A percentile compares a stretch with the other conserved stretches of the same genome.
phyloP scores from a whole-genome alignment of 2,797 vertebrate species.

The Paedocypris micromegethes region DNA sequence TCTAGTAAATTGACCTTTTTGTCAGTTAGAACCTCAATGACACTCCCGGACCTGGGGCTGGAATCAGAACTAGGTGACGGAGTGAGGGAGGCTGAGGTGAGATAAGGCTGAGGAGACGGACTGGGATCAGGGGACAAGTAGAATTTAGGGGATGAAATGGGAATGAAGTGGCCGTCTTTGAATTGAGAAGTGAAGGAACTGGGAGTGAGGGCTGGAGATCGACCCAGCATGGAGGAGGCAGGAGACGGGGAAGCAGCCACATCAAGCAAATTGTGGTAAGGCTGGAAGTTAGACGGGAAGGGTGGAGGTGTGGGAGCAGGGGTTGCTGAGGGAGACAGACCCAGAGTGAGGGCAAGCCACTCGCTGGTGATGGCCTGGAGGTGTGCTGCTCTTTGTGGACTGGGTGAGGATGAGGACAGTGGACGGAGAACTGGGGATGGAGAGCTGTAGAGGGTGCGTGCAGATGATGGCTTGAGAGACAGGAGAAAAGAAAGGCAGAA shows the following conservation, averaged over 20 bases:
- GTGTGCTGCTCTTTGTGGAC: slow-evolving; percentile 51
- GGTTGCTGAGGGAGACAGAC: slow-evolving; percentile 55
- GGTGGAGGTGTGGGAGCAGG: slow-evolving; percentile 53
- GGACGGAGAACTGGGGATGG: slow-evolving; percentile 51
- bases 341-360: slow-evolving; percentile 59
- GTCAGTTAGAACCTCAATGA: slow-evolving; percentile 43
- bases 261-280: slow-evolving; percentile 63
- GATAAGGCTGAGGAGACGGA: slow-evolving; percentile 49
- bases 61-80: slow-evolving; percentile 44
- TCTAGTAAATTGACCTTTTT: slow-evolving; percentile 9
- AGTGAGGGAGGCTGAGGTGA: slow-evolving; percentile 45
- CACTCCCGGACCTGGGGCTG: slow-evolving; percentile 40
- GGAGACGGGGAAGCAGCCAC: slow-evolving; percentile 36
- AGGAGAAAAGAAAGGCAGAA: slow-evolving; percentile 37
- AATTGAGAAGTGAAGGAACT: slow-evolving; percentile 20
- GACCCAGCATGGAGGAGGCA: slow-evolving; percentile 34
- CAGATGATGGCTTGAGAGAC: slow-evolving; percentile 51
- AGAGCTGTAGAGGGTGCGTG: slow-evolving; percentile 52
- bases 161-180: slow-evolving; percentile 59
- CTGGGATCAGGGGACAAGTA: slow-evolving; percentile 52
- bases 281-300: slow-evolving; percentile 63
- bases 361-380: slow-evolving; percentile 55
- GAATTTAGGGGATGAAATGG: slow-evolving; percentile 53
- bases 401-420: slow-evolving; percentile 37
- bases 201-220: slow-evolving; percentile 45